Evolutionary conservation across 2,113 vertebrate genomes (phyloP), one percentile per base, ranked within the genome.

Genomic region (Steatornis caripensis): DNA sequence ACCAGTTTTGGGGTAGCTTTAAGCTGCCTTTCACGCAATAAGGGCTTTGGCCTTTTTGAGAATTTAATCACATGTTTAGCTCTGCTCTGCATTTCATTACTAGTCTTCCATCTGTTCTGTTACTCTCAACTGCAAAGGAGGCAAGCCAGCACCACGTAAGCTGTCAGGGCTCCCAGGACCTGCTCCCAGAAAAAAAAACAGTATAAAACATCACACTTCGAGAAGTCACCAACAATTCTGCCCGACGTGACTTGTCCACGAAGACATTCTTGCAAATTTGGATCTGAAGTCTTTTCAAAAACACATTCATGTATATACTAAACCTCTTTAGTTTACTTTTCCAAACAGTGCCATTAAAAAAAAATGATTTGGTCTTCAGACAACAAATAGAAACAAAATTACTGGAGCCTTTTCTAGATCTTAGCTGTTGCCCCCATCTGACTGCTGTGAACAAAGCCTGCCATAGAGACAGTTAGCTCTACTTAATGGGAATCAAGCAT

Each of bases 21-120:
- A 96, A 89, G 64, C 88, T 87, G 86, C 80, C 76, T 79, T 84
- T 72, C 48, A 32, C 30, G 64, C 64, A 71, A 37, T 51, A 75
- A 75, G 43, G 65, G 79, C 69, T 96, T 90, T 84, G 89, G 65
- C 68, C 71, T 84, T 95, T 95, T 87, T 82, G 81, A 57, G 48
- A 91, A 84, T 70, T 78, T 87, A 87, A 93, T 94, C 88, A 92
- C 71, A 68, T 19, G 19, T 84, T 90, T 66, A 86, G 62, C 69
- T 84, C 84, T 0, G 0, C 20, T 58, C 62, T 86, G 54, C 29
- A 37, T 84, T 84, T 92, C 61, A 62, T 57, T 86, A 71, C 71
- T 66, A 13, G 36, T 24, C 64, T 93, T 86, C 91, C 77, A 91
- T 85, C 89, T 95, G 74, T 85, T 94, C 68, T 9, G 2, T 17